These are phyloP conservation scores for Apis dorsata DNA, from an alignment of 1,140 invertebrate species.

Conservation along the genomic window DNA sequence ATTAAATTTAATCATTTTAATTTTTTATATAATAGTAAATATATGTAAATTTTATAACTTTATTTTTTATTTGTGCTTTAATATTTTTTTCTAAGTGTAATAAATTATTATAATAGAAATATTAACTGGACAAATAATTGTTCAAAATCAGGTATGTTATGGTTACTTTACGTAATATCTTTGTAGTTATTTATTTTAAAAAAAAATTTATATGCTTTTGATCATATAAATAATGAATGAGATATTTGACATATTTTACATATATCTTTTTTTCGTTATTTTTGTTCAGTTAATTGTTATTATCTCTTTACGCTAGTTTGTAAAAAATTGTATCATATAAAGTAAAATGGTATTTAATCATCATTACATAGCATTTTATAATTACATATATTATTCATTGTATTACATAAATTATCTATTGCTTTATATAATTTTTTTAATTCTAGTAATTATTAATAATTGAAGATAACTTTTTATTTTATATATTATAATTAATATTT, in stretches of 20 bases:
- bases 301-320: background rate
- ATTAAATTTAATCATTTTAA: background rate
- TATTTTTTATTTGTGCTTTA: background rate
- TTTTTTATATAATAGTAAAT: conserved; percentile 29
- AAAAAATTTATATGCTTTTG: background rate
- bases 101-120: conserved; percentile 32
- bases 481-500: too few species aligned
- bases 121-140: conserved; percentile 20
- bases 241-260: background rate
- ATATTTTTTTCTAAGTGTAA: conserved; percentile 17
- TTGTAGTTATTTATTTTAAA: too few species aligned
- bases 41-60: background rate
- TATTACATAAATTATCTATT: background rate
- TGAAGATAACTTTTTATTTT: background rate
- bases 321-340: background rate
- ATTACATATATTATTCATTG: conserved; percentile 3
- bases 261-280: background rate
- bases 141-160: conserved; percentile 36
- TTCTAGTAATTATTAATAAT: background rate
- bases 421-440: background rate
- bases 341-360: background rate
- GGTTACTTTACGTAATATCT: conserved; percentile 31
- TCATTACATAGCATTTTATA: conserved; percentile 22
- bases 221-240: background rate
- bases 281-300: background rate